Evolutionary conservation across 2,797 vertebrate genomes (phyloP).

Genomic region (Enteromius unitaeniatus): DNA sequence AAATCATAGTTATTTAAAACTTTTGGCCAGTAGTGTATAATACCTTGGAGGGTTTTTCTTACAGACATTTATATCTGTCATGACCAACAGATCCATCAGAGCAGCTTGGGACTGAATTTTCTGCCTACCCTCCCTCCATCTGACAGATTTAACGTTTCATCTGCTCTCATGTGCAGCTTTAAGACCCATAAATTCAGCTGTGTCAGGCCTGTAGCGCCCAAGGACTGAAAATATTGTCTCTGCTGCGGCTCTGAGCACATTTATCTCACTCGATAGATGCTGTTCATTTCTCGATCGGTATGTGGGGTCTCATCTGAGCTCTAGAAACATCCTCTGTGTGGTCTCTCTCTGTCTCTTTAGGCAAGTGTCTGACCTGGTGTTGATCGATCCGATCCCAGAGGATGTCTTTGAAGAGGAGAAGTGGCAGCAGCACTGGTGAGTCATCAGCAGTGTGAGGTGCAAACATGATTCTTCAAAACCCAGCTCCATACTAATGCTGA

Average conservation of each 20-base stretch:
- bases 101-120: background rate
- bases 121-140: constrained; percentile 32
- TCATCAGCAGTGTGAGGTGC: constrained; percentile 50
- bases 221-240: constrained; percentile 70
- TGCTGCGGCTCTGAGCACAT: constrained; percentile 58
- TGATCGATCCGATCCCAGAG: constrained; percentile 85
- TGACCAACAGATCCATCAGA: background rate
- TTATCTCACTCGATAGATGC: constrained; percentile 49
- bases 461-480: constrained; percentile 6
- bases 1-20: background rate
- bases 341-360: constrained; percentile 69
- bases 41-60: background rate
- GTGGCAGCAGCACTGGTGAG: constrained; percentile 84
- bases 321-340: constrained; percentile 17
- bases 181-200: constrained; percentile 69
- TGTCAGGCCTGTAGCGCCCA: constrained; percentile 64
- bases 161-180: constrained; percentile 62
- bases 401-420: constrained; percentile 78
- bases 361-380: constrained; percentile 83
- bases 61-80: background rate
- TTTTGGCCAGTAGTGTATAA: background rate
- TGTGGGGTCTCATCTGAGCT: constrained; percentile 21
- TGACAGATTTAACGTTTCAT: constrained; percentile 76
- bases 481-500: background rate
- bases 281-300: constrained; percentile 33